Evolutionary conservation across 2,888 invertebrate species (phyloP), one percentile per base, ranked within the genome.

Genomic region (Tetragonula carbonaria): DNA sequence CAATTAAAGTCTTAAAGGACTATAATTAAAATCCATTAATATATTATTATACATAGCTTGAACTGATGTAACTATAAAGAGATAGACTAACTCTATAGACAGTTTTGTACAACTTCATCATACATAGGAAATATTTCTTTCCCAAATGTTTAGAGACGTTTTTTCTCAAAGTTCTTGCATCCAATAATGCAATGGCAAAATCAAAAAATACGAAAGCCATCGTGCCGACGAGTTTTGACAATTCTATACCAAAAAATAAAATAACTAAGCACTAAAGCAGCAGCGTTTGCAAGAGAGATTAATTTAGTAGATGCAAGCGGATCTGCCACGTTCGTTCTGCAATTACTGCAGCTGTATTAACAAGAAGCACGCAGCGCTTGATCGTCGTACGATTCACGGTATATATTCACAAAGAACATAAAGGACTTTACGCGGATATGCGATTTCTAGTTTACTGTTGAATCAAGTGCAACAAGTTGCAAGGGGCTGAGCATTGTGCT

Each of bases 391-490:
- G 74, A 80, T 74, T 65, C n/a, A 53, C 53, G 33, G 33, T 63
- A 68, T 76, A 72, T 28, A 28, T 28, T 76, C 74, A 80, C 57
- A 67, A 59, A 75, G 73, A 74, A 66, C 78, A 45, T 82, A 73
- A 84, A 88, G 78, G 67, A 81, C 73, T 82, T 73, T 77, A 68
- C 67, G 67, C 55, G 82, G 63, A 74, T 84, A 81, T 78, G 71
- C 71, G 70, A 78, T 80, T 88, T 84, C 85, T 65, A 53, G 78
- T 82, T 80, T 78, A 74, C 72, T 53, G 73, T 50, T 78, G 85
- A 84, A 84, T 83, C 82, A 70, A 71, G 82, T 81, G 88, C 90
- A 88, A 89, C 86, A 90, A 90, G 90, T 90, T 90, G 86, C 87
- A 82, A 86, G 81, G 70, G 77, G 71, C 59, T 67, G 68, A 66